These are phyloP conservation scores for Unio delphinus DNA, from an alignment of 2,888 invertebrate genomes.

Conservation along the genomic window DNA sequence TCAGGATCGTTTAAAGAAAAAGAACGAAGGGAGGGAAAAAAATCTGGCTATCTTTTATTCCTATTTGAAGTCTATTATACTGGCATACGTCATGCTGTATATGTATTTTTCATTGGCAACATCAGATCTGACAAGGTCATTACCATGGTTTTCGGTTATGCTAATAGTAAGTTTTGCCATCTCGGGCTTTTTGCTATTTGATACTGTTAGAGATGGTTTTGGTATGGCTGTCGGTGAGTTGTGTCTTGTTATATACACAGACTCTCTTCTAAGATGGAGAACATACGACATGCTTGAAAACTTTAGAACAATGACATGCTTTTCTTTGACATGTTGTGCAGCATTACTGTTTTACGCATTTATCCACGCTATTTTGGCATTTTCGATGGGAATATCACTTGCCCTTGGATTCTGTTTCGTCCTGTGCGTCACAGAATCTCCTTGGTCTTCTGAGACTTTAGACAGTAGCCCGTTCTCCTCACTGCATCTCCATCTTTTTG, in stretches of 20 bases:
- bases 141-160: constrained; percentile 28
- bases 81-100: constrained; percentile 25
- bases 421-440: constrained; percentile 24
- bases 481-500: constrained; percentile 22
- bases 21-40: constrained; percentile 8
- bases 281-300: constrained; percentile 13
- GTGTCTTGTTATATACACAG: constrained; percentile 27
- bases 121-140: not conserved
- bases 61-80: constrained; percentile 28
- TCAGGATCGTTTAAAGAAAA: constrained; percentile 19
- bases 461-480: constrained; percentile 8
- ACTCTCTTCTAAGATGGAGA: constrained; percentile 29
- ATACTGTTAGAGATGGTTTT: constrained; percentile 33
- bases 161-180: constrained; percentile 18
- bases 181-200: constrained; percentile 25
- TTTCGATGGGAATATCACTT: constrained; percentile 35
- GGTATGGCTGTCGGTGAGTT: constrained; percentile 38
- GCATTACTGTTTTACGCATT: constrained; percentile 18
- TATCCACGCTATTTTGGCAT: constrained; percentile 23
- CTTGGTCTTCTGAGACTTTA: constrained; percentile 7
- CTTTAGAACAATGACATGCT: constrained; percentile 6
- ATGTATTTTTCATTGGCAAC: constrained; percentile 22
- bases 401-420: constrained; percentile 34
- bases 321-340: constrained; percentile 6
- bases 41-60: constrained; percentile 19